Evolutionary conservation across 2,113 vertebrate species (phyloP).

Genomic region (Protobothrops flavoviridis): DNA sequence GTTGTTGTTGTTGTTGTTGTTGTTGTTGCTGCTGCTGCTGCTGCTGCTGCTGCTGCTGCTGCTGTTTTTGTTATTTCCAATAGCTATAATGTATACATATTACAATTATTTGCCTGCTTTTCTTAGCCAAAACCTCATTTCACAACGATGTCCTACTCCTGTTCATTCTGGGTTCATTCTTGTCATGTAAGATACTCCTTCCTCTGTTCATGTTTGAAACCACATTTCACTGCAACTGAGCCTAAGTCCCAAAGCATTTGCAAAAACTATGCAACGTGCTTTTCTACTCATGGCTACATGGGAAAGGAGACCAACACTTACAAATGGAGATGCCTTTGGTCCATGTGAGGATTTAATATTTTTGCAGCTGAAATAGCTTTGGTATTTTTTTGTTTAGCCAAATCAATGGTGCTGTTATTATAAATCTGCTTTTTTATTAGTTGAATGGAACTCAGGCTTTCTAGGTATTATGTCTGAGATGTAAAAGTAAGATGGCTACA

Average conservation of each 20-base stretch:
- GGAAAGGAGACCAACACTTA: not conserved
- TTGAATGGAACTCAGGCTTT: not conserved
- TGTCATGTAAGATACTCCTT: not conserved
- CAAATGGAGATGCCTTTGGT: not conserved
- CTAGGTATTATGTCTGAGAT: not conserved
- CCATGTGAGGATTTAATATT: not conserved
- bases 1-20: too few relatives aligned
- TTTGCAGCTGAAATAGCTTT: constrained; percentile 31
- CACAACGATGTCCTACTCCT: not conserved
- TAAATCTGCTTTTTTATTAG: not conserved
- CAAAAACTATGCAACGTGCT: not conserved
- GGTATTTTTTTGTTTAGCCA: constrained; percentile 21
- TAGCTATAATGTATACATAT: not conserved
- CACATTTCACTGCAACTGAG: not conserved
- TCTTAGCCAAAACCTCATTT: not conserved
- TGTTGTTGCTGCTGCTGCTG: too few relatives aligned
- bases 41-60: too few relatives aligned
- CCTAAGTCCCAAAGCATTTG: not conserved
- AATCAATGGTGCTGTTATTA: constrained; percentile 4
- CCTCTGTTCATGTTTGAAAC: not conserved
- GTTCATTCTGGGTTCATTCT: not conserved
- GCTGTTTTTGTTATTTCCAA: too few relatives aligned
- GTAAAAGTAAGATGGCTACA: not conserved
- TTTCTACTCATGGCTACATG: not conserved
- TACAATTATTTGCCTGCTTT: not conserved